A percentile compares a stretch with the other conserved stretches of the same genome.
phyloP scores from a whole-genome alignment of 1,140 invertebrate genomes.

The Caenorhabditis latens region DNA sequence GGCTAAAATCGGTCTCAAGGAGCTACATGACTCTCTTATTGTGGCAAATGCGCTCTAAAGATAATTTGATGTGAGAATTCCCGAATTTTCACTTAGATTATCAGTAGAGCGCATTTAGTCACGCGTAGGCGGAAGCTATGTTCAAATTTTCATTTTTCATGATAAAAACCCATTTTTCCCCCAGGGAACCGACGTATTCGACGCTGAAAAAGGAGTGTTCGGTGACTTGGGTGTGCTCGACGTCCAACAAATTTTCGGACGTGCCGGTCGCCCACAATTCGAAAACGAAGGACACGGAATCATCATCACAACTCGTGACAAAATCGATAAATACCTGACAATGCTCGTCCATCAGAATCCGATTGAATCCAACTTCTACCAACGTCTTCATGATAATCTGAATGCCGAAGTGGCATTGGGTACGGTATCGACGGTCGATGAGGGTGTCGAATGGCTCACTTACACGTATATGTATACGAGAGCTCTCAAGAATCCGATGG shows the following conservation, averaged over 20 bases:
- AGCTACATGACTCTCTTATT: too few relatives aligned
- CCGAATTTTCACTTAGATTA: too few relatives aligned
- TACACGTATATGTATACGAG: slow-evolving; percentile 96
- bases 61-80: too few relatives aligned
- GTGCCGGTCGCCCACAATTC: slow-evolving; percentile 89
- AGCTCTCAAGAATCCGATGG: slow-evolving; percentile 91
- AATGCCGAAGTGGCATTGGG: slow-evolving; percentile 92
- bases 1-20: too few relatives aligned
- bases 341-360: slow-evolving; percentile 95
- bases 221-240: slow-evolving; percentile 96
- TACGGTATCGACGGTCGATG: slow-evolving; percentile 92
- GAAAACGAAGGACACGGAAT: slow-evolving; percentile 83
- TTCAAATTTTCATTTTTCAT: too few relatives aligned
- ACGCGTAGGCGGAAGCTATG: too few relatives aligned
- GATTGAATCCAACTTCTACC: slow-evolving; percentile 96
- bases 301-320: slow-evolving; percentile 93
- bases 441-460: slow-evolving; percentile 96
- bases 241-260: slow-evolving; percentile 98
- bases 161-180: background rate
- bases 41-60: too few relatives aligned
- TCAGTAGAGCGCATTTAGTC: too few relatives aligned
- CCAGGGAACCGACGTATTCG: slow-evolving; percentile 96
- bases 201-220: slow-evolving; percentile 92
- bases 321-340: slow-evolving; percentile 92
- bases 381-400: slow-evolving; percentile 91